Evolutionary conservation across 2,888 invertebrate species (phyloP), one percentile per base, ranked within the genome.

Genomic region (Dasypogon diadema): DNA sequence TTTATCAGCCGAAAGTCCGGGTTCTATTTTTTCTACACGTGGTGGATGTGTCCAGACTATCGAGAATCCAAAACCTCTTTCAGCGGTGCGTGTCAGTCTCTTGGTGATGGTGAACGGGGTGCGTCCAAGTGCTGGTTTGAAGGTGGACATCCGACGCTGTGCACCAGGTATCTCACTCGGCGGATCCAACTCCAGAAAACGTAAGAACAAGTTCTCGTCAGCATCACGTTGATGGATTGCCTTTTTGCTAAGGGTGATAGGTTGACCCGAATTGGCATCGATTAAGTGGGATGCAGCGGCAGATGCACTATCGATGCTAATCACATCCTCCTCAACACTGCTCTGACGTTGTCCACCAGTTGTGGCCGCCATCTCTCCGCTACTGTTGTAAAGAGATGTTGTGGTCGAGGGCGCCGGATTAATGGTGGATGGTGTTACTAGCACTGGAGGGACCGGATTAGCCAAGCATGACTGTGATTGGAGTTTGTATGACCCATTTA

Each of bases 31-130:
- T 83, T 95, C 95, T 54, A 96, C 92, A 21, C 94, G 89, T 2
- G 95, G 95, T 0, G 95, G 95, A 82, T 93, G 91, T 4, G 95
- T 95, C 95, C 95, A 95, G 0, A 95, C 94, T 72, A 95, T 92
- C 3, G 94, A 94, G 86, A 95, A 95, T 14, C 95, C 95, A 81
- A 92, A 93, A 22, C 93, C 93, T n/a, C 89, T 88, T 24, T 87
- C 87, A 6, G 87, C 84, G 1, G 88, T 89, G 2, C 88, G 83
- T 6, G 84, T 85, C 79, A 92, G 85, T 76, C 85, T 85, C 83
- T 92, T 92, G 55, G 94, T 93, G 77, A 92, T 91, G 14, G 95
- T 95, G 82, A 95, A 95, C 0, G 95, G 95, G 1, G 95, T 95
- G 75, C 94, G 89, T 8, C 94, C 94, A 78, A 89, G 88, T 78